Evolutionary conservation across 2,113 vertebrate species (phyloP).

Genomic region (Ailuropoda melanoleuca): DNA sequence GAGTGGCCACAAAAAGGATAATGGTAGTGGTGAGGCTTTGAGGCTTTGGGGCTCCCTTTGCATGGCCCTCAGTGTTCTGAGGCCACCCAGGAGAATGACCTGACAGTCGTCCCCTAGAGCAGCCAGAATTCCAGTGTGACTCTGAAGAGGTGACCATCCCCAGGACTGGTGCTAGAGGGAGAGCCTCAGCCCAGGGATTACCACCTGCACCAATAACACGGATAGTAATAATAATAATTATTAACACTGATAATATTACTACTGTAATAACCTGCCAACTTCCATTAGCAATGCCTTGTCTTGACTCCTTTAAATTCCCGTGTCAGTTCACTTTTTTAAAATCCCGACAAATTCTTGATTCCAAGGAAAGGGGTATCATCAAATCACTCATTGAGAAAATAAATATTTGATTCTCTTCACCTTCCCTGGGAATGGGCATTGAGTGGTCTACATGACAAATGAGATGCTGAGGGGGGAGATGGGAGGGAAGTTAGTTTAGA

Average conservation of each 20-base stretch:
- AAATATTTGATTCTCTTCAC: neutral
- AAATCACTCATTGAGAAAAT: neutral
- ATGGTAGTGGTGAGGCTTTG: fast-evolving
- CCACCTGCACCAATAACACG: neutral
- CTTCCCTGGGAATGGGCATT: neutral
- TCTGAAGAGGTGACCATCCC: neutral
- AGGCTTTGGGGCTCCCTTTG: neutral
- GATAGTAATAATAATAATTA: neutral
- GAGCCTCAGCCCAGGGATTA: neutral
- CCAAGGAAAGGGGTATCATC: neutral
- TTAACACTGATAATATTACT: neutral
- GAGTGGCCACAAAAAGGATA: neutral
- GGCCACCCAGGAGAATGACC: neutral
- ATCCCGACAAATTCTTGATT: neutral
- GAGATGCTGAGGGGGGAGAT: neutral
- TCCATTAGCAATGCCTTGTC: neutral
- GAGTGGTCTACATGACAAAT: neutral
- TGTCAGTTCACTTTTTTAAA: neutral
- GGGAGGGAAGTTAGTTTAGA: neutral
- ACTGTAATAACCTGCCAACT: no score
- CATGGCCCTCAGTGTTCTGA: neutral
- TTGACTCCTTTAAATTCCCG: neutral
- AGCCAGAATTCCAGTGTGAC: neutral
- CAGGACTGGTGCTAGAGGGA: neutral
- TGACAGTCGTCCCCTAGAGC: neutral